Base-by-base conservation (phyloP, 2,888 invertebrate genomes). In the Onchidella celtica region DNA sequence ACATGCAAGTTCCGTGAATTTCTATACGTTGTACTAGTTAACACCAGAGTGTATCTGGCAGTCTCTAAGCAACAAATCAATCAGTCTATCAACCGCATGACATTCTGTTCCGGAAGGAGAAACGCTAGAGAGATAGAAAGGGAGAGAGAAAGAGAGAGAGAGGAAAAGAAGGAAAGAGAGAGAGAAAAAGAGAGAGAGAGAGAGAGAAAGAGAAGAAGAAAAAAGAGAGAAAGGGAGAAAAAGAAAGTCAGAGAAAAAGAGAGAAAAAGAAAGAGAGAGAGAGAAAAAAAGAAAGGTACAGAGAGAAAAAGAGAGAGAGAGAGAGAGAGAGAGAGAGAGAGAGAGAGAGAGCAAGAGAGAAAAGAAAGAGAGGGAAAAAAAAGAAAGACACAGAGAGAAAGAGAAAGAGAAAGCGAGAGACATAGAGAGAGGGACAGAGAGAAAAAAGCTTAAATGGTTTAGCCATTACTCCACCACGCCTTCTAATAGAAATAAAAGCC, bases 361-460 rank as follows among this genome's bases (percentile, higher is more conserved):
- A 36, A 61, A 36, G 29, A 6, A 61, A 38, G n/a, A 24, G 34
- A 36, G 29, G 61, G 34, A 99, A 99, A 21, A 98, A 97, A 1
- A 94, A 66, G 11, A 66, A 24, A 14, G 32, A 72, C 29, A 68
- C 36, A 36, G 68, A 68, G 68, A 68, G 68, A 68, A 38, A 68
- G 68, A 68, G 68, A 68, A 27, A 68, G 68, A 36, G 68, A 68
- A 38, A 68, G 68, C 34, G 68, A 36, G 68, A 68, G 68, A 68
- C 36, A 68, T 21, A 74, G 59, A 74, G 61, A 74, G 59, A 72
- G 74, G 61, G 61, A 74, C 36, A 74, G 24, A 24, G n/a, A 61
- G 61, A 59, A n/a, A 59, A n/a, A n/a, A n/a, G n/a, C n/a, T n/a
- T n/a, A n/a, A n/a, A n/a, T n/a, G n/a, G n/a, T n/a, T n/a, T n/a